These are phyloP conservation scores for Drosophila fungiperda DNA, from an alignment of 2,888 invertebrate species.

Conservation along the genomic window DNA sequence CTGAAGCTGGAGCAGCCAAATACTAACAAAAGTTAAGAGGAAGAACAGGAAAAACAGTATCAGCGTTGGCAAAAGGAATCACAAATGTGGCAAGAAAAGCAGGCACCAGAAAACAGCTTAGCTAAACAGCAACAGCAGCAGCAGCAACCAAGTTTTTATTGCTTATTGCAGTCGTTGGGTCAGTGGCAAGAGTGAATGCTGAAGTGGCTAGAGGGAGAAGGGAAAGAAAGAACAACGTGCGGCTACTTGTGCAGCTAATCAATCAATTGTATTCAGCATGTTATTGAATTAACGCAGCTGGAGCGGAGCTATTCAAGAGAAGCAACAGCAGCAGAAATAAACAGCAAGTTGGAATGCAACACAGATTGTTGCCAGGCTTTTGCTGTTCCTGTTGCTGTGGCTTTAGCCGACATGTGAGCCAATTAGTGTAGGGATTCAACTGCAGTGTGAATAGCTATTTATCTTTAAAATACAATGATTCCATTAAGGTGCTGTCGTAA, in stretches of 20 bases:
- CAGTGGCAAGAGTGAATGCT: neutral
- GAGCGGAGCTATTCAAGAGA: constrained; percentile 5
- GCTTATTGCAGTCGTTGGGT: constrained; percentile 28
- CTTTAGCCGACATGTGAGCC: constrained; percentile 57
- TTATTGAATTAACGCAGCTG: constrained; percentile 58
- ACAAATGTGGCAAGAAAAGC: constrained; percentile 67
- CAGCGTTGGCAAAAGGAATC: constrained; percentile 64
- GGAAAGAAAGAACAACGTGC: neutral
- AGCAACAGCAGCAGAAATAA: neutral
- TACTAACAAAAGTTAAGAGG: neutral
- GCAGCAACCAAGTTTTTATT: constrained; percentile 16
- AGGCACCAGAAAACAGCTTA: constrained; percentile 50
- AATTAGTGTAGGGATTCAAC: constrained; percentile 49
- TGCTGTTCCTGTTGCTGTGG: neutral
- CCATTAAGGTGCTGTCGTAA: constrained; percentile 1
- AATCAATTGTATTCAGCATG: constrained; percentile 66
- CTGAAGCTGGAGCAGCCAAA: constrained; percentile 2
- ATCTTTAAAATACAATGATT: neutral
- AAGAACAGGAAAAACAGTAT: constrained; percentile 13
- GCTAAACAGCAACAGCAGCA: constrained; percentile 23
- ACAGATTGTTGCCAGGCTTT: neutral
- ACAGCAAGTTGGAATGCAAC: constrained; percentile 3
- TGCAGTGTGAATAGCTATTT: neutral
- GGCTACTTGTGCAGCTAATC: constrained; percentile 59
- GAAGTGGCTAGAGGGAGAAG: neutral